A percentile compares a stretch with the other conserved stretches of the same genome.
These are phyloP conservation scores for Sebastiscus albofasciatus DNA, from an alignment of 2,797 vertebrate species.

Conservation along the genomic window DNA sequence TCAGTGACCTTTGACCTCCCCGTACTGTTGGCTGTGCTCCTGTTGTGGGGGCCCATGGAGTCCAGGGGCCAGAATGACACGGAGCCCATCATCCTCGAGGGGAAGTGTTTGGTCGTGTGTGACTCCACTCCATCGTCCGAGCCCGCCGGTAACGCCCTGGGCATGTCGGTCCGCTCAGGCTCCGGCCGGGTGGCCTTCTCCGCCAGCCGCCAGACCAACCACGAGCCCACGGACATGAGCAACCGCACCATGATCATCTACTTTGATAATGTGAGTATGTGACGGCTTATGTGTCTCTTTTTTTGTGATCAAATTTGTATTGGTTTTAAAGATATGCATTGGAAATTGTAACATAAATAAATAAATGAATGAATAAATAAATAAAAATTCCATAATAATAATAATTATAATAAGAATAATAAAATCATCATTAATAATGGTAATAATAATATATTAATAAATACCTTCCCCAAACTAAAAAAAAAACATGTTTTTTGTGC, in stretches of 20 bases:
- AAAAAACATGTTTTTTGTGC: too few species aligned
- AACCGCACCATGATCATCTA: slow-evolving; percentile 89
- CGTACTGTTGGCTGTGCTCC: slow-evolving; percentile 60
- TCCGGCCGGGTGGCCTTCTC: slow-evolving; percentile 85
- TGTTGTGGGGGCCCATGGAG: slow-evolving; percentile 67
- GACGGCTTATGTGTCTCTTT: background rate
- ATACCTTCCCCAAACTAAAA: too few species aligned
- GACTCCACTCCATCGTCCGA: slow-evolving; percentile 85
- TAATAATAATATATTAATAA: too few species aligned
- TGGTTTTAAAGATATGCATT: too few species aligned
- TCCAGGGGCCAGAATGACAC: slow-evolving; percentile 84
- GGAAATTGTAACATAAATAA: too few species aligned
- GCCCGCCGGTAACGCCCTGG: slow-evolving; percentile 80
- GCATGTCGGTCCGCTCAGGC: slow-evolving; percentile 85
- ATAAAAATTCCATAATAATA: too few species aligned
- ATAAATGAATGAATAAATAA: too few species aligned
- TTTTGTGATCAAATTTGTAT: too few species aligned
- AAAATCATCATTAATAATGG: too few species aligned
- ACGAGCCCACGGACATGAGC: slow-evolving; percentile 87
- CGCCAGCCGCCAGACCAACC: slow-evolving; percentile 86
- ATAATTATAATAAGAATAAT: too few species aligned
- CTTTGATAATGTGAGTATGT: slow-evolving; percentile 83
- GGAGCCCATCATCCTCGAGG: slow-evolving; percentile 86
- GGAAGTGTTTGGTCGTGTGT: slow-evolving; percentile 86
- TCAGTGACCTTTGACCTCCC: slow-evolving; percentile 47